Evolutionary conservation across 2,888 invertebrate genomes (phyloP).

Genomic region (Acanthosoma haemorrhoidale): DNA sequence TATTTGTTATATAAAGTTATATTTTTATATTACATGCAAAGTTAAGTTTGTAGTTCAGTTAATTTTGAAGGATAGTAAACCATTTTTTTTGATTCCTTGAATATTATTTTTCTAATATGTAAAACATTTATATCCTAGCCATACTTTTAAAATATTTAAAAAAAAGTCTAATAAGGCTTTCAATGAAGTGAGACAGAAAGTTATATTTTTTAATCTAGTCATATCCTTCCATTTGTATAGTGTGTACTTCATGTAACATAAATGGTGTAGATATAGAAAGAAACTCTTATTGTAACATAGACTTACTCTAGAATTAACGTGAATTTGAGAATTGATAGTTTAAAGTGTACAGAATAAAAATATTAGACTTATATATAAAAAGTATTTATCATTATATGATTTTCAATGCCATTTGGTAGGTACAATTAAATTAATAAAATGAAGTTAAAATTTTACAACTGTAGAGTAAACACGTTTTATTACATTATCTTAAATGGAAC

Average conservation of each 20-base stretch:
- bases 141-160: not conserved
- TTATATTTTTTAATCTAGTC: not conserved
- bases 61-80: not conserved
- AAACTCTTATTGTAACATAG: not conserved
- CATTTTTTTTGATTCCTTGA: not conserved
- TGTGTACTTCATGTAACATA: not conserved
- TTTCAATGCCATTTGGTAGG: conserved; percentile 3
- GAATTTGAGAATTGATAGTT: not conserved
- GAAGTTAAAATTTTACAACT: no score
- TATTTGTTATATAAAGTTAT: not conserved
- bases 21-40: not conserved
- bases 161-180: not conserved
- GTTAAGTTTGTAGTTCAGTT: not conserved
- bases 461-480: no score
- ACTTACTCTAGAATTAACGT: not conserved
- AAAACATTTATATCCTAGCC: not conserved
- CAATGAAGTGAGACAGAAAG: not conserved
- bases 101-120: not conserved
- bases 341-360: not conserved
- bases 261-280: not conserved
- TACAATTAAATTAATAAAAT: not conserved
- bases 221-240: not conserved
- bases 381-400: not conserved
- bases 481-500: no score
- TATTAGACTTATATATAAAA: no score